These are phyloP conservation scores for Atethmia centrago DNA, from an alignment of 2,888 invertebrate species.

Conservation along the genomic window DNA sequence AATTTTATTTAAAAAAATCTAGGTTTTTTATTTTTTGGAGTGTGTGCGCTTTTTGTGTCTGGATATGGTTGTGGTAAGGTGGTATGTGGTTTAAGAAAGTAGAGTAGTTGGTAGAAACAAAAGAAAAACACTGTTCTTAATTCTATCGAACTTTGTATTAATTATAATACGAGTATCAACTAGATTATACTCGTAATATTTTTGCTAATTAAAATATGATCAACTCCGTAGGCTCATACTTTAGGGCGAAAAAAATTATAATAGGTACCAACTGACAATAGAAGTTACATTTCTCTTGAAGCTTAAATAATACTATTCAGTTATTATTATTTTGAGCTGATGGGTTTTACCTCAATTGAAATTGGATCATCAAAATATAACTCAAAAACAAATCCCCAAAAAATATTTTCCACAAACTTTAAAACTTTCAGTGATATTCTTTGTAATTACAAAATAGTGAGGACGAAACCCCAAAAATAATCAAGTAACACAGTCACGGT, in stretches of 20 bases:
- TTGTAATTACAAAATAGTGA: not conserved
- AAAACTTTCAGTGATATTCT: not conserved
- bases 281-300: not conserved
- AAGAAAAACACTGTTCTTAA: not conserved
- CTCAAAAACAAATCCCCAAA: not conserved
- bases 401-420: too few relatives aligned
- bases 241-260: not conserved
- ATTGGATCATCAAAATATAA: not conserved
- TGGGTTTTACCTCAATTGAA: not conserved
- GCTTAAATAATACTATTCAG: not conserved
- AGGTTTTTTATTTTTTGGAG: conserved; percentile 60
- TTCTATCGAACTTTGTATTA: not conserved
- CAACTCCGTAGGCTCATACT: too few relatives aligned
- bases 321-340: too few relatives aligned
- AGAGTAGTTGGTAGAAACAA: not conserved
- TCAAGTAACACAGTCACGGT: not conserved
- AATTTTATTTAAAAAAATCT: conserved; percentile 22
- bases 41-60: conserved; percentile 67
- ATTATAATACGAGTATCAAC: not conserved
- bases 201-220: not conserved
- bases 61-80: conserved; percentile 59
- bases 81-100: conserved; percentile 30
- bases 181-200: too few relatives aligned
- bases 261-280: not conserved
- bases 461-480: not conserved